phyloP scores from a whole-genome alignment of 2,113 vertebrate genomes.

The Condylura cristata region DNA sequence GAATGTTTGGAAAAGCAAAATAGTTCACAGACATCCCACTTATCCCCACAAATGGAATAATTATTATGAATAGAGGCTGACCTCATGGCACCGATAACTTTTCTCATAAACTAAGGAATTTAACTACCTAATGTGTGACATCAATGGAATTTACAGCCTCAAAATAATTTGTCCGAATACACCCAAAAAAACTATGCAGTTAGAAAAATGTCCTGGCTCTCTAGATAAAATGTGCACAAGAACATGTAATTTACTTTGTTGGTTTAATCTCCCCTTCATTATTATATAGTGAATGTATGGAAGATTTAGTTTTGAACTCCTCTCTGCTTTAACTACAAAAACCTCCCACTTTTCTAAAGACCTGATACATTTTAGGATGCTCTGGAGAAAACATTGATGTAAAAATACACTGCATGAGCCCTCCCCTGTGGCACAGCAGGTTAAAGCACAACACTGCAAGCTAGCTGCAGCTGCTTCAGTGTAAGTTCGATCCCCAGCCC shows the following conservation, averaged over 20 bases:
- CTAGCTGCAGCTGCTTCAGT: no score
- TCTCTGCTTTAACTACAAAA: neutral
- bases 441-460: no score
- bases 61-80: conserved; percentile 12
- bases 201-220: neutral
- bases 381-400: neutral
- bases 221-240: neutral
- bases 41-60: neutral
- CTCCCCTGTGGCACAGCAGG: no score
- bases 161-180: conserved; percentile 31
- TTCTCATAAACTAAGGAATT: conserved; percentile 18
- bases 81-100: neutral
- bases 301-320: neutral
- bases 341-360: neutral
- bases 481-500: no score
- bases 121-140: conserved; percentile 24
- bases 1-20: neutral
- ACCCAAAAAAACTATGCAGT: neutral
- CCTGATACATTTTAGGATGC: neutral
- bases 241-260: neutral
- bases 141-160: neutral
- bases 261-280: neutral
- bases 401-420: neutral
- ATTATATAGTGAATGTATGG: neutral
- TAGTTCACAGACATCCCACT: neutral